Evolutionary conservation across 1,140 invertebrate species (phyloP).

Genomic region (Camponotus floridanus): DNA sequence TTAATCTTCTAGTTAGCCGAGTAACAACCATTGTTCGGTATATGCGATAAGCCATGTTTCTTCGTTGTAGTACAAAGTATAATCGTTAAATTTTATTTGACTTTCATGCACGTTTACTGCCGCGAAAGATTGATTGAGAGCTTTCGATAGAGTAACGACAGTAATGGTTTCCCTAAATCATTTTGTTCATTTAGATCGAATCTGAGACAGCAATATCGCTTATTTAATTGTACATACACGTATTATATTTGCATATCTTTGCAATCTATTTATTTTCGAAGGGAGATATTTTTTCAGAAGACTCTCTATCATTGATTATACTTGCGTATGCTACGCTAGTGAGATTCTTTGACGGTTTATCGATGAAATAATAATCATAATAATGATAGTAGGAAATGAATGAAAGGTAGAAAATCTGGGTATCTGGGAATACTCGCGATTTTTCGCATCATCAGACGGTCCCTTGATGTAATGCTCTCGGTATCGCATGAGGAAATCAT

Average conservation of each 20-base stretch:
- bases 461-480: not conserved
- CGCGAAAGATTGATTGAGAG: slow-evolving; percentile 38
- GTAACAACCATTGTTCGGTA: slow-evolving; percentile 8
- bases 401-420: not conserved
- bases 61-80: slow-evolving; percentile 54
- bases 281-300: slow-evolving; percentile 7
- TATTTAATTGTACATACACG: slow-evolving; percentile 7
- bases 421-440: not conserved
- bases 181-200: not conserved
- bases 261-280: slow-evolving; percentile 30
- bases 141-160: slow-evolving; percentile 53
- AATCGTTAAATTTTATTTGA: slow-evolving; percentile 28
- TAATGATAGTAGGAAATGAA: not conserved
- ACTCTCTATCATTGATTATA: slow-evolving; percentile 30
- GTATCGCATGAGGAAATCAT: not conserved
- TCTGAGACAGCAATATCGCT: slow-evolving; percentile 6
- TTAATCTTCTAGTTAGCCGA: slow-evolving; percentile 10
- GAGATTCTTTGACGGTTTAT: slow-evolving; percentile 1
- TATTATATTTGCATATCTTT: slow-evolving; percentile 10
- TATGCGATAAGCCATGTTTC: slow-evolving; percentile 17
- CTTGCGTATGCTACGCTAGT: not conserved
- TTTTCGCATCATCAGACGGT: not conserved
- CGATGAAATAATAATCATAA: not conserved
- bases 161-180: slow-evolving; percentile 22
- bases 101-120: not conserved